Evolutionary conservation across 2,113 vertebrate species (phyloP).

Genomic region (Cochlearius cochlearius): DNA sequence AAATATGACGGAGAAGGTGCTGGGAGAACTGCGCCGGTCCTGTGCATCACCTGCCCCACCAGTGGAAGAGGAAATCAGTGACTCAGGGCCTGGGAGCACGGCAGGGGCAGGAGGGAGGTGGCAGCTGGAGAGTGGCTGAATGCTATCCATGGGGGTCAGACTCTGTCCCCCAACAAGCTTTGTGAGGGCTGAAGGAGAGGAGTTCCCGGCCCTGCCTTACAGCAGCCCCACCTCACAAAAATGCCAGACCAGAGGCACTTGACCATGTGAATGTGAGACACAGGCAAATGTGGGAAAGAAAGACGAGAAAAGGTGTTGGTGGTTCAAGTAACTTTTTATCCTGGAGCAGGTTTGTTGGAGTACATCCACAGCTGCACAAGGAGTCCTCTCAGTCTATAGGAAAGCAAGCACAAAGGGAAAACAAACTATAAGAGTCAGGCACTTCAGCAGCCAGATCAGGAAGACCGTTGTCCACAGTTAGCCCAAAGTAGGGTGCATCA

Average conservation of each 20-base stretch:
- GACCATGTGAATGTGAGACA: neutral
- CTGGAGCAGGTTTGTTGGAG: neutral
- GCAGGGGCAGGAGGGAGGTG: neutral
- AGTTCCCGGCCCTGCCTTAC: neutral
- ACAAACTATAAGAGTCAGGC: neutral
- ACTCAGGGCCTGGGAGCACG: neutral
- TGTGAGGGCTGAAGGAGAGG: neutral
- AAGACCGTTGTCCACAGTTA: neutral
- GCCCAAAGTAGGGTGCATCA: neutral
- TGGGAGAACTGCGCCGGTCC: neutral
- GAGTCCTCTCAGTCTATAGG: neutral
- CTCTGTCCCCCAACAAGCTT: neutral
- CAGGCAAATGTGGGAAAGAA: neutral
- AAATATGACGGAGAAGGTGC: neutral
- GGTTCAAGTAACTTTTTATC: neutral
- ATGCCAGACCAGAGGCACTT: neutral
- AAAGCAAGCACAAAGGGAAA: neutral
- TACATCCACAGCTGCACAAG: neutral
- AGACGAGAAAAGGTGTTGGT: neutral
- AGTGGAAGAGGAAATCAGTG: constrained; percentile 2
- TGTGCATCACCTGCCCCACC: neutral
- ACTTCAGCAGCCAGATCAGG: neutral
- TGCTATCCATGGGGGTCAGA: neutral
- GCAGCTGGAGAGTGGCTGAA: neutral
- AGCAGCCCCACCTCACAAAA: neutral